Evolutionary conservation across 2,113 vertebrate species (phyloP).

Genomic region (Rhineura floridana): DNA sequence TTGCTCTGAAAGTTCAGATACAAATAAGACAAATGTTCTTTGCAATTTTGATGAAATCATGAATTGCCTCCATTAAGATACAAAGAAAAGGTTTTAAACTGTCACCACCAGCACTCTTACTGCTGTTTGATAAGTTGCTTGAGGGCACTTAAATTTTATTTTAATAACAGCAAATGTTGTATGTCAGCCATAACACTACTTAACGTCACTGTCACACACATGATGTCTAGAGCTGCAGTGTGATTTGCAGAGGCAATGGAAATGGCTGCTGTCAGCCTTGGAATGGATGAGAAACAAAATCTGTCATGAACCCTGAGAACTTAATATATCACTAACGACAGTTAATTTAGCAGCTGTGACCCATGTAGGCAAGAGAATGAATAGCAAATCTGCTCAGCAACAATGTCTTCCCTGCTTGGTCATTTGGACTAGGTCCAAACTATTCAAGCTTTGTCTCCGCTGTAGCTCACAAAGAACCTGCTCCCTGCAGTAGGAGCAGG

Average conservation of each 20-base stretch:
- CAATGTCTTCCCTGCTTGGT: conserved; percentile 35
- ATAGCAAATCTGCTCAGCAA: conserved; percentile 56
- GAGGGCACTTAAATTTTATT: conserved; percentile 1
- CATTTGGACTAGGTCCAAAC: conserved; percentile 38
- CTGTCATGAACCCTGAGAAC: conserved; percentile 71
- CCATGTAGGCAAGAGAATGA: conserved; percentile 69
- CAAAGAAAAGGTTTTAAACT: conserved; percentile 32
- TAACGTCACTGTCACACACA: conserved; percentile 50
- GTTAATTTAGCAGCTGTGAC: conserved; percentile 74
- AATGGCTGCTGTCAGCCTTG: conserved; percentile 64
- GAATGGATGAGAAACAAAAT: conserved; percentile 64
- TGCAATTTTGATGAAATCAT: conserved; percentile 1
- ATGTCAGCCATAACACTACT: conserved; percentile 27
- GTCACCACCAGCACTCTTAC: background rate
- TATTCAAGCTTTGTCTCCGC: background rate
- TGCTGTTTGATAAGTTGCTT: conserved; percentile 2
- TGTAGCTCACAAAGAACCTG: background rate
- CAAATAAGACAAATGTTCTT: conserved; percentile 32
- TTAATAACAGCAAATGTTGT: conserved; percentile 16
- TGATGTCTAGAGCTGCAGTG: conserved; percentile 1
- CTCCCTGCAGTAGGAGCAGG: background rate
- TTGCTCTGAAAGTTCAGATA: conserved; percentile 15
- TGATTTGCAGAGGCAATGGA: conserved; percentile 48
- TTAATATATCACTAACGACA: conserved; percentile 79
- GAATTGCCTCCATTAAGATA: conserved; percentile 16